Base-by-base conservation (phyloP, 2,797 vertebrate genomes). In the Mormyrops attenuatus region DNA sequence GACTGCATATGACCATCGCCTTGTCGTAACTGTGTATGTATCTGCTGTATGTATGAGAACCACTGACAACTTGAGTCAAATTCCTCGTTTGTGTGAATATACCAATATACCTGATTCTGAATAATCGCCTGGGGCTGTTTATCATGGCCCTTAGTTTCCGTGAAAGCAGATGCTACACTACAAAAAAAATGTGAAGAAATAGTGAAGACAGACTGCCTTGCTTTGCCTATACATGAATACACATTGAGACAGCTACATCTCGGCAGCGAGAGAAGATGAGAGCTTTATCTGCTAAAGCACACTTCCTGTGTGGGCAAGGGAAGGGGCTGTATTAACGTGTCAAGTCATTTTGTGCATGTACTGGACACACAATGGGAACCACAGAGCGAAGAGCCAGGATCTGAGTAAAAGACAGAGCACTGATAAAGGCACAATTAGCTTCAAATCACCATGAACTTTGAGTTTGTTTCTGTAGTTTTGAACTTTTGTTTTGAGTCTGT, bases 261-360 rank as follows among this genome's bases (percentile, higher is more conserved):
- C 22, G n/a, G 22, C 26, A 34, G 49, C 11, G 0, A 85, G 84
- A 26, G 3, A 50, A 47, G 82, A 50, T 50, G 38, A 30, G 22
- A 6, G n/a, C 47, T 30, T 30, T 85, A 85, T 85, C 84, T 30
- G 84, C 53, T 85, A 50, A 85, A 85, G 50, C 84, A 53, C 47
- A 50, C 69, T 88, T 26, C 88, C 85, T 90, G 13, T 85, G 41
- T 41, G 77, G 77, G 41, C 44, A 52, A 50, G 84, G 50, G 44
- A 30, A 52, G 84, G 84, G 49, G 47, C 11, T 5, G 47, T 50
- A 49, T 50, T 85, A 34, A 50, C 9, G 22, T 85, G 84, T 26
- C n/a, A 85, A 52, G 44, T 30, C 84, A 50, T 52, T 50, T 15
- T 85, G 47, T 53, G 47, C 49, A 85, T 3, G 26, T 50, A 15